These are phyloP conservation scores for Tichodroma muraria DNA, from an alignment of 2,113 vertebrate genomes.

Conservation along the genomic window DNA sequence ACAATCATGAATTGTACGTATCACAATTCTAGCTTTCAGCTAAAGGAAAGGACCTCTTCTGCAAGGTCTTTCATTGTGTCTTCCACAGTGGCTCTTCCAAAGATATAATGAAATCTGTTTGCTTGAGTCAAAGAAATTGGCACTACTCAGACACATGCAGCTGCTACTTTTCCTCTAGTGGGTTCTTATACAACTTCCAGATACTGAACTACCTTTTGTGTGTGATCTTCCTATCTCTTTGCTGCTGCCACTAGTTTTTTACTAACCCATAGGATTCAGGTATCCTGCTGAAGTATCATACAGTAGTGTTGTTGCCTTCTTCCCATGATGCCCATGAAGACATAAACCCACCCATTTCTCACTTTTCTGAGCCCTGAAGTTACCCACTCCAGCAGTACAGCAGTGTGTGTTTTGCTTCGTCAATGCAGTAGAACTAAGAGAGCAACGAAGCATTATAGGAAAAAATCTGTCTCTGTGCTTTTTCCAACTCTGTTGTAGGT, in stretches of 20 bases:
- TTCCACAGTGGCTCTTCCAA: not conserved
- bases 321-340: not conserved
- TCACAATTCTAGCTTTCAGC: conserved; percentile 2
- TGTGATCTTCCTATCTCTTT: not conserved
- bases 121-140: not conserved
- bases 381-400: not conserved
- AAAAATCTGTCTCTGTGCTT: not conserved
- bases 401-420: not conserved
- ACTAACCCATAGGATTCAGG: not conserved
- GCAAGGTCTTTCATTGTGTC: not conserved
- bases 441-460: accelerated
- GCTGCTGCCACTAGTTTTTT: not conserved
- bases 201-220: not conserved
- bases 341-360: not conserved
- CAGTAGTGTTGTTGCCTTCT: not conserved
- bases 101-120: not conserved
- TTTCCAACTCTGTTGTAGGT: not conserved
- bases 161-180: not conserved
- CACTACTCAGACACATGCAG: not conserved
- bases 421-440: not conserved
- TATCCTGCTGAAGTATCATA: not conserved
- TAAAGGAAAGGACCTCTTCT: conserved; percentile 2
- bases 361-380: not conserved
- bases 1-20: not conserved
- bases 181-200: not conserved